Conservation (phyloP, 2,888 invertebrate genomes). For the Patella pellucida region DNA sequence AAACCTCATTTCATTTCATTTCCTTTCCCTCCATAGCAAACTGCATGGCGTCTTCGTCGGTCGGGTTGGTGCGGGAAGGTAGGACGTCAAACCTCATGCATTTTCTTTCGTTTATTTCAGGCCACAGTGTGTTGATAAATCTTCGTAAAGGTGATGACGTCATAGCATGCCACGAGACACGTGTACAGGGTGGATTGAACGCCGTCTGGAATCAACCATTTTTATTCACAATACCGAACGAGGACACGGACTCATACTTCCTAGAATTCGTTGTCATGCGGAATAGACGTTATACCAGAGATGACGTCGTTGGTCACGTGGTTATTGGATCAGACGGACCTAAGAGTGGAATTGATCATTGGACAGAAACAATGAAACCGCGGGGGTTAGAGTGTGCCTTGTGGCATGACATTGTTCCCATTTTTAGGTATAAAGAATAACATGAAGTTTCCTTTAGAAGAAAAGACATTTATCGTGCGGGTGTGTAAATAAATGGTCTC, state of each 20-base stretch:
- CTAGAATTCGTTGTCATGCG: slow-evolving; percentile 57
- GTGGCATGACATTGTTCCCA: slow-evolving; percentile 57
- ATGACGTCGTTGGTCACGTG: slow-evolving; percentile 59
- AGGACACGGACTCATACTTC: slow-evolving; percentile 37
- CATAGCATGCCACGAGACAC: slow-evolving; percentile 45
- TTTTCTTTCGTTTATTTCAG: slow-evolving; percentile 39
- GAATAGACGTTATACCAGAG: slow-evolving; percentile 50
- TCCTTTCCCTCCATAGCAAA: no score
- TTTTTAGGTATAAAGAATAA: slow-evolving; percentile 37
- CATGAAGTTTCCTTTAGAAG: no score
- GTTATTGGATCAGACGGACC: slow-evolving; percentile 47
- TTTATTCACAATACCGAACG: slow-evolving; percentile 50
- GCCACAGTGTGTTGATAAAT: slow-evolving; percentile 54
- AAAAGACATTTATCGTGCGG: no score
- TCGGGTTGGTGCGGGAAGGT: no score
- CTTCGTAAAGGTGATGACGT: slow-evolving; percentile 40
- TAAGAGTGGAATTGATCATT: slow-evolving; percentile 49
- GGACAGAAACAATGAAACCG: slow-evolving; percentile 51
- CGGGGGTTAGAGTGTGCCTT: slow-evolving; percentile 47
- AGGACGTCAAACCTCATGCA: no score
- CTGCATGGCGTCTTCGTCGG: no score
- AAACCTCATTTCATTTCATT: no score
- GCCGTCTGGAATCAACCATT: slow-evolving; percentile 64
- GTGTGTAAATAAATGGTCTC: no score
- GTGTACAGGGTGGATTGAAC: slow-evolving; percentile 42